phyloP scores from a whole-genome alignment of 1,140 invertebrate genomes.

The Heterodera schachtii region DNA sequence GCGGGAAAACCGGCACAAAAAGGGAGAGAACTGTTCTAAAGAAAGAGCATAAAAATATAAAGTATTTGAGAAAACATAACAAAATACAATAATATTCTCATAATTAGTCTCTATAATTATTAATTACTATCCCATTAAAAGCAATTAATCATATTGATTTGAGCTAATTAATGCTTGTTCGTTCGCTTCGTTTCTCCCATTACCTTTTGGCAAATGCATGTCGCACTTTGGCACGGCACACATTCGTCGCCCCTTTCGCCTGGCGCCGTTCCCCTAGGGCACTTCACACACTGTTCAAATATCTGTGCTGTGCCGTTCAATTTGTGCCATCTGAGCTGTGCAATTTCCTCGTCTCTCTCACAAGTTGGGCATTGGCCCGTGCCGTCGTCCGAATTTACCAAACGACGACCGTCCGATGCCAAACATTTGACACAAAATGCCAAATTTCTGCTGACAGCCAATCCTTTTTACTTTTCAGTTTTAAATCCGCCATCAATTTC shows the following conservation, averaged over 20 bases:
- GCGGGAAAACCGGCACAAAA: neutral
- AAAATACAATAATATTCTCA: neutral
- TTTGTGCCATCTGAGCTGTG: constrained; percentile 5
- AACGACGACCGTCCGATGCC: neutral
- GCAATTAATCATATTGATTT: no score
- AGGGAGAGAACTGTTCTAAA: neutral
- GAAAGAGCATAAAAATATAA: neutral
- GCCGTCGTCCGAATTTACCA: neutral
- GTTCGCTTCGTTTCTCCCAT: no score
- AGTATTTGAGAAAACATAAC: constrained; percentile 15
- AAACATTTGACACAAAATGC: constrained; percentile 25
- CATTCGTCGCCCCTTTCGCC: constrained; percentile 8
- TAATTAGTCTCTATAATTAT: no score
- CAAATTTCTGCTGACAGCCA: constrained; percentile 11
- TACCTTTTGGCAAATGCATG: constrained; percentile 44
- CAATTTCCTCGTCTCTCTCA: constrained; percentile 7
- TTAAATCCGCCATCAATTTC: no score
- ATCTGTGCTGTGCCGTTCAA: neutral
- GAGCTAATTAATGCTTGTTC: no score
- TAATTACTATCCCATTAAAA: no score
- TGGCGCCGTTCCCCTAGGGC: constrained; percentile 28
- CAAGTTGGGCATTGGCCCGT: constrained; percentile 23
- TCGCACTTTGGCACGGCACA: constrained; percentile 31
- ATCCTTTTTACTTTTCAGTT: neutral
- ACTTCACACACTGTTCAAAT: constrained; percentile 31